phyloP scores from a whole-genome alignment of 2,797 vertebrate genomes.

The Lithobates pipiens region DNA sequence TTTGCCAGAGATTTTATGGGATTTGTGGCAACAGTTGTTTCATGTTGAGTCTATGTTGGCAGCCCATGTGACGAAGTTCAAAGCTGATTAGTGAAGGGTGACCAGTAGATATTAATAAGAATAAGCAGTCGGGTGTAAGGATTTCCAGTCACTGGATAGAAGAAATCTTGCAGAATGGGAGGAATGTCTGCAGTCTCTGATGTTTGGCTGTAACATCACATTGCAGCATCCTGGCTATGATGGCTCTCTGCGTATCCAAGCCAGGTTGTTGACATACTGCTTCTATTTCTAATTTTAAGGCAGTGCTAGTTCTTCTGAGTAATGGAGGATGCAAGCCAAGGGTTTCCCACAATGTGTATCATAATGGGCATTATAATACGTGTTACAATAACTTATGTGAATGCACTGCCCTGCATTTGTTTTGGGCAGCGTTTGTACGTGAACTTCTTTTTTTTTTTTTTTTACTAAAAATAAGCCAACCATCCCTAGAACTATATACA shows the following conservation, averaged over 20 bases:
- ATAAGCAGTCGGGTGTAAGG: constrained; percentile 9
- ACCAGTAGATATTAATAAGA: constrained; percentile 67
- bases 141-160: neutral
- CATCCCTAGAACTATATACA: too few species aligned
- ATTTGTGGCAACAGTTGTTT: constrained; percentile 16
- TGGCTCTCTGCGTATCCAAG: neutral
- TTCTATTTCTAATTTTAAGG: too few species aligned
- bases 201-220: constrained; percentile 8
- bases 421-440: too few species aligned
- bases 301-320: too few species aligned
- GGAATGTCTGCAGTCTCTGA: constrained; percentile 12
- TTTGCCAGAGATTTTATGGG: neutral
- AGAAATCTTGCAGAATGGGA: neutral
- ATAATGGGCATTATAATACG: too few species aligned
- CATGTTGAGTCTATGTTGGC: neutral
- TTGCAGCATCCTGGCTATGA: constrained; percentile 9
- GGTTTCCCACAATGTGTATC: too few species aligned
- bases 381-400: too few species aligned
- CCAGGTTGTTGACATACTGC: neutral
- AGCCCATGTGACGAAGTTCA: constrained; percentile 69
- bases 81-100: constrained; percentile 69
- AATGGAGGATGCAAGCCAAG: too few species aligned
- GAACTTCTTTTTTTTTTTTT: too few species aligned
- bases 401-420: too few species aligned
- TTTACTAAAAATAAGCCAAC: too few species aligned